phyloP scores from a whole-genome alignment of 2,888 invertebrate species.

The Nesidiocoris tenuis region DNA sequence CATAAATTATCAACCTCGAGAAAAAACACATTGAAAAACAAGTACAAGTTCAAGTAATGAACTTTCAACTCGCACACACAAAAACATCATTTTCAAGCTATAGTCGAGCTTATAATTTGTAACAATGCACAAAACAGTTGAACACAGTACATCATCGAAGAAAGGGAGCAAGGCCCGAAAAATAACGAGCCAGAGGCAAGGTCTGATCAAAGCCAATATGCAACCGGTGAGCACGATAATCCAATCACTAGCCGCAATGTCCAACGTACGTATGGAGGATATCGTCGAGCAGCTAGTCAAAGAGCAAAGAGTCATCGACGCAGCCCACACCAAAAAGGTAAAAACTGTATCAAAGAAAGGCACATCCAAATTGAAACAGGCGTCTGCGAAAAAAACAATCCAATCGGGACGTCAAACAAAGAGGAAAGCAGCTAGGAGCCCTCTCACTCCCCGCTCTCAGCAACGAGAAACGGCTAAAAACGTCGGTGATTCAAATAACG shows the following conservation, averaged over 20 bases:
- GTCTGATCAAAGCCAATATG: not conserved
- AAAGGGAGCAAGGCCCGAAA: not conserved
- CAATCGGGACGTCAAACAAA: not conserved
- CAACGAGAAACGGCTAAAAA: not conserved
- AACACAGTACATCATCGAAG: not conserved
- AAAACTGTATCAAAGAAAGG: not conserved
- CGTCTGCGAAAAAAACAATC: not conserved
- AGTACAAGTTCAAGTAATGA: not conserved
- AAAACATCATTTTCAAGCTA: not conserved
- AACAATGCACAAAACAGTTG: not conserved
- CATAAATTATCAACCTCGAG: no score
- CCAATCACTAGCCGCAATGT: conserved; percentile 24
- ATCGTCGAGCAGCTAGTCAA: conserved; percentile 20
- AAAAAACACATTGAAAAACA: not conserved
- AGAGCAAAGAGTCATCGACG: not conserved
- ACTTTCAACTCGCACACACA: not conserved
- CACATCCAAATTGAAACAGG: conserved; percentile 3
- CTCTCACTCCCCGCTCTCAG: not conserved
- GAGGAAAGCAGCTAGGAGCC: not conserved
- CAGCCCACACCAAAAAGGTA: not conserved
- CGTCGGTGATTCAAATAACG: not conserved
- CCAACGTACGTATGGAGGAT: conserved; percentile 18
- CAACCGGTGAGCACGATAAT: conserved; percentile 29
- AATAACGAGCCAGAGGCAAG: not conserved
- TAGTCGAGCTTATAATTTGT: not conserved